These are phyloP conservation scores for Acrossocheilus fasciatus DNA, from an alignment of 2,797 vertebrate species.

Conservation along the genomic window DNA sequence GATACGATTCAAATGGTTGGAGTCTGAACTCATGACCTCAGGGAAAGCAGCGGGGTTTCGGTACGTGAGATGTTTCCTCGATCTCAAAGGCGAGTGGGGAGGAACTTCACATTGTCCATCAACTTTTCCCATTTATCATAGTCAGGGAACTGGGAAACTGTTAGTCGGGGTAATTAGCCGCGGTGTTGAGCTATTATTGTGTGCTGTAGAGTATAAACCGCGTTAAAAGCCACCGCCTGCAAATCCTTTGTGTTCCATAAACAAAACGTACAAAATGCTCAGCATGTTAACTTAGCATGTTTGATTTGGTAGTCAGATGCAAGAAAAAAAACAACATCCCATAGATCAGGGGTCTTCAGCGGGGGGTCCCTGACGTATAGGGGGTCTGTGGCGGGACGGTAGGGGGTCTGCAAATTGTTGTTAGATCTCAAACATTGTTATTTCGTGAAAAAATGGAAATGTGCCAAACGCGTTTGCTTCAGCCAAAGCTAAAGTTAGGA, in stretches of 20 bases:
- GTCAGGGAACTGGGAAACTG: constrained; percentile 48
- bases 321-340: neutral
- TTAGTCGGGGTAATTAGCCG: constrained; percentile 46
- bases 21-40: constrained; percentile 56
- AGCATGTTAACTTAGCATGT: constrained; percentile 7
- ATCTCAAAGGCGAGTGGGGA: constrained; percentile 2
- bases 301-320: constrained; percentile 30
- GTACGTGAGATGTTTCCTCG: constrained; percentile 46
- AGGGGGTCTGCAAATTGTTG: constrained; percentile 7
- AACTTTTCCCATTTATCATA: constrained; percentile 46
- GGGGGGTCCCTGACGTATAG: constrained; percentile 2
- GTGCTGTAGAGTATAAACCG: constrained; percentile 35
- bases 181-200: constrained; percentile 38
- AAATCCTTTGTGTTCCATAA: constrained; percentile 36
- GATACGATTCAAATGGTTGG: constrained; percentile 50
- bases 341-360: neutral
- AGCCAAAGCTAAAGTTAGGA: neutral
- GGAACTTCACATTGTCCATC: constrained; percentile 40
- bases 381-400: neutral
- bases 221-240: constrained; percentile 11
- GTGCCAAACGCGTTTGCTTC: neutral
- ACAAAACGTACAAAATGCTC: constrained; percentile 26
- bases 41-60: constrained; percentile 40
- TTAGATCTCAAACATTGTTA: constrained; percentile 7
- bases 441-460: neutral